These are phyloP conservation scores for Drosophila conformis DNA, from an alignment of 2,888 invertebrate genomes.

Conservation along the genomic window DNA sequence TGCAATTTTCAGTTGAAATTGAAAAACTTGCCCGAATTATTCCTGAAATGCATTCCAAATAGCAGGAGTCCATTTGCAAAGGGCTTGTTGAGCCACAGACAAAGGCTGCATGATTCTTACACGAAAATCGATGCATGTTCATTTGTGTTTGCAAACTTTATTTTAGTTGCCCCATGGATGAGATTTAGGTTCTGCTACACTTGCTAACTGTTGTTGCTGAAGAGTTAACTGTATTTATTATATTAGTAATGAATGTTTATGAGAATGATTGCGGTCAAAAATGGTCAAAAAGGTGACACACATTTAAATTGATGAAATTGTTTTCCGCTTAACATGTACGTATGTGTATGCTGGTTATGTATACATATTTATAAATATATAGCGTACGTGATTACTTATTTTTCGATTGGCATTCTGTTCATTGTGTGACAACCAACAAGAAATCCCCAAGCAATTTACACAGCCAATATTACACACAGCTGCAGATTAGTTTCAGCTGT, in stretches of 20 bases:
- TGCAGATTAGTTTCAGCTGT: constrained; percentile 59
- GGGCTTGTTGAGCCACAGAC: background rate
- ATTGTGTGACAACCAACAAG: constrained; percentile 52
- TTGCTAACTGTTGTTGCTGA: background rate
- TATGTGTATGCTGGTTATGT: background rate
- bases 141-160: background rate
- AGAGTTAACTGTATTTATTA: background rate
- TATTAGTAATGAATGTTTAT: background rate
- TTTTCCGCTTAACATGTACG: background rate
- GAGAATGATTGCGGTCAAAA: background rate
- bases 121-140: background rate
- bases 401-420: constrained; percentile 57
- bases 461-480: constrained; percentile 57
- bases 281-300: background rate
- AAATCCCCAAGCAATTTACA: constrained; percentile 69
- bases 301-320: background rate
- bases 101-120: background rate
- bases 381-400: constrained; percentile 28
- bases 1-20: constrained; percentile 2
- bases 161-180: background rate
- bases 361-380: background rate
- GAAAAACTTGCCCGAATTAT: constrained; percentile 8
- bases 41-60: constrained; percentile 2
- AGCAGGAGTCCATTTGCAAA: constrained; percentile 7
- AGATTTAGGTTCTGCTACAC: background rate